A percentile compares a stretch with the other conserved stretches of the same genome.
These are phyloP conservation scores for Orbicella faveolata DNA, from an alignment of 64 coral and sea anemone species.

Conservation along the genomic window DNA sequence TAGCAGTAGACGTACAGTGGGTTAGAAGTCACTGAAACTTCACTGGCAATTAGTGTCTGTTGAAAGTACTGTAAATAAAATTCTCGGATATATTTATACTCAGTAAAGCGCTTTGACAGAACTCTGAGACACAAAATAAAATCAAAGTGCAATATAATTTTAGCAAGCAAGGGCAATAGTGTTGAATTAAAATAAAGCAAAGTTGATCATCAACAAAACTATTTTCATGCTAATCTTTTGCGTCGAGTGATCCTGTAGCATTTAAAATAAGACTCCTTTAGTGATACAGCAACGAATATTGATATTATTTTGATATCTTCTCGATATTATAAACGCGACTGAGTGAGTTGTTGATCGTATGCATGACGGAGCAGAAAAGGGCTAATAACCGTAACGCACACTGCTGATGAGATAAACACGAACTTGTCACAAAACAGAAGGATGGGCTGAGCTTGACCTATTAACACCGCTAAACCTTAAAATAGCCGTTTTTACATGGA, in stretches of 20 bases:
- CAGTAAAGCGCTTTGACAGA: no score
- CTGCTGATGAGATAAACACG: neutral
- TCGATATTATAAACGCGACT: no score
- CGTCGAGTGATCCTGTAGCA: no score
- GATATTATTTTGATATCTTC: no score
- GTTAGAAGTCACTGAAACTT: neutral
- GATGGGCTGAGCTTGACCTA: neutral
- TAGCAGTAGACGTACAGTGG: neutral
- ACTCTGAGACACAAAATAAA: neutral
- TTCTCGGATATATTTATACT: constrained; percentile 11
- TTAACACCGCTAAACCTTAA: neutral
- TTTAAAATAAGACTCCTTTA: no score
- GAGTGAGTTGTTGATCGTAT: no score
- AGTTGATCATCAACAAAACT: no score
- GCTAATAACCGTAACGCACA: neutral
- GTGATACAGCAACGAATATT: no score
- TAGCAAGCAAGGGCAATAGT: neutral
- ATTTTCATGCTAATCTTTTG: no score
- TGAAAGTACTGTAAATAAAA: neutral
- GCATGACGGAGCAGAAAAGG: neutral
- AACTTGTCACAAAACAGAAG: neutral
- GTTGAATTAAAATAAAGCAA: neutral
- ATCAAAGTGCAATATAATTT: neutral
- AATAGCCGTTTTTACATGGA: neutral
- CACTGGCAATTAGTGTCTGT: no score